Base-by-base conservation (phyloP, 1,140 invertebrate genomes). In the Dryas iulia region DNA sequence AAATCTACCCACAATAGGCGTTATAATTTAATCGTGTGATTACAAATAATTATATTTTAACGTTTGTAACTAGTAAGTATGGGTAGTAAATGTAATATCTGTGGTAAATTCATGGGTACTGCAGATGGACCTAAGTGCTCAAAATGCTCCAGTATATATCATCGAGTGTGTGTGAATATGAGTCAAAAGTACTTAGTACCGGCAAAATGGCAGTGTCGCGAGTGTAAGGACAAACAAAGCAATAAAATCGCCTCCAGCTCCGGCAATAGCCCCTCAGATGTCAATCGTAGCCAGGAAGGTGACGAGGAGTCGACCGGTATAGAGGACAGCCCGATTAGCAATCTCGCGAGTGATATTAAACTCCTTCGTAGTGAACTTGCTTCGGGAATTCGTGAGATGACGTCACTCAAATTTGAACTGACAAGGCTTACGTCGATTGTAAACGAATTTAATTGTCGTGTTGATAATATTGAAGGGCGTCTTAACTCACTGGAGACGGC, bases 81-180 rank as follows among this genome's bases (percentile, higher is more conserved):
- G 65, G 54, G 39, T 0, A 25, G 14, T 14, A 67, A 67, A 25
- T 67, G 65, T 11, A n/a, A 59, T 21, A 4, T 11, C 6, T 69
- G 67, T 31, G 67, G 60, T 26, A 69, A 69, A 39, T 69, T 59
- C 57, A 21, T 56, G 12, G 52, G 60, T 7, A 18, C 68, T 11
- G 11, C 61, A 64, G 68, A 69, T 64, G 61, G 68, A 60, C 60
- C 57, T 53, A 69, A 64, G 21, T 69, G 68, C 47, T 25, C 24
- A n/a, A 11, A 18, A 7, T 69, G 67, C 18, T 5, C 12, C 12
- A 8, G 11, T 14, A 30, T 30, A 6, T 30, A 53, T 30, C 60
- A 69, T 60, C 26, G 61, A 3, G 35, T 28, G 11, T 69, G 68
- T 28, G 57, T 35, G 0, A 64, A 56, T 7, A 5, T 53, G 0